Evolutionary conservation across 1,140 invertebrate species (phyloP).

Genomic region (Kradibia gibbosae): DNA sequence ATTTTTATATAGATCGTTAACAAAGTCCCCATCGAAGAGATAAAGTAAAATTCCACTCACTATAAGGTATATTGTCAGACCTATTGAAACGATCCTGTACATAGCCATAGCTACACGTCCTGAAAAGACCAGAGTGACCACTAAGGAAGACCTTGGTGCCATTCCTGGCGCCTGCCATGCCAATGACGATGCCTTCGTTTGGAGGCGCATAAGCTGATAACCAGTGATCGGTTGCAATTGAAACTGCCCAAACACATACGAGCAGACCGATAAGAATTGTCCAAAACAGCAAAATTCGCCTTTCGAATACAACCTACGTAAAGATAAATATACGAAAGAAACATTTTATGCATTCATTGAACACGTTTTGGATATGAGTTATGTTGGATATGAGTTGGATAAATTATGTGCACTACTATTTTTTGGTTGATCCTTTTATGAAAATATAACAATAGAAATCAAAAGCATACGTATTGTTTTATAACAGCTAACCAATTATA

Average conservation of each 20-base stretch:
- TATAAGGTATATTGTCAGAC: constrained; percentile 53
- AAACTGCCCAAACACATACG: constrained; percentile 81
- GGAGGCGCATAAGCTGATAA: constrained; percentile 75
- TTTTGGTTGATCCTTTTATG: no score
- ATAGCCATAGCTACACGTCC: constrained; percentile 74
- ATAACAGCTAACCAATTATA: no score
- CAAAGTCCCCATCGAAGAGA: no score
- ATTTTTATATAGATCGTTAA: no score
- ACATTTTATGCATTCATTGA: no score
- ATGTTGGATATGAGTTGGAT: no score
- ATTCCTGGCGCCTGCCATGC: constrained; percentile 74
- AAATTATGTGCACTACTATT: no score
- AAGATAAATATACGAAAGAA: no score
- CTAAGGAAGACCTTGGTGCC: constrained; percentile 76
- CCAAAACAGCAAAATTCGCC: constrained; percentile 79
- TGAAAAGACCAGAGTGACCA: constrained; percentile 79
- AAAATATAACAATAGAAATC: no score
- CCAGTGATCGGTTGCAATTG: constrained; percentile 85
- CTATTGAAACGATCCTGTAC: constrained; percentile 55
- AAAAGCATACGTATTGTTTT: no score
- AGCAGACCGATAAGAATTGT: constrained; percentile 80
- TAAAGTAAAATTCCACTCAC: constrained; percentile 55
- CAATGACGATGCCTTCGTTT: background rate
- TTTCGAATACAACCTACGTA: constrained; percentile 78
- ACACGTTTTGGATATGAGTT: no score